Base-by-base conservation (phyloP, 2,888 invertebrate genomes). In the Eupithecia subumbrata region DNA sequence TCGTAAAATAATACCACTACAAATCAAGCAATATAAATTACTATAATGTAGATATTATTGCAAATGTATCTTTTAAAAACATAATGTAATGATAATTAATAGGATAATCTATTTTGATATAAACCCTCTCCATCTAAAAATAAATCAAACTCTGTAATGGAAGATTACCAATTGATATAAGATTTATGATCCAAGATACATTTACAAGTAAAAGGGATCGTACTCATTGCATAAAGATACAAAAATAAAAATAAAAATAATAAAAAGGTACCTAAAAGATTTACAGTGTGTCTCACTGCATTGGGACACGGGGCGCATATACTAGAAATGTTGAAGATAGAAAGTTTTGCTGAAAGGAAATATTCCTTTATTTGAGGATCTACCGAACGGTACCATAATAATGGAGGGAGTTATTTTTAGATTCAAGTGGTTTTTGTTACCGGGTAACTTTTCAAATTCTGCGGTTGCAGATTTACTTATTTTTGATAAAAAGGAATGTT, bases 151-250 rank as follows among this genome's bases (percentile, higher is more conserved):
- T 68, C 14, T 68, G 43, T 68, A 68, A 68, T 34, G 68, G 22
- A 40, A 37, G 68, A 67, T n/a, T 22, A 43, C 43, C 68, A 68
- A 68, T 43, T 43, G 68, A 40, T 68, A 25, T 68, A 68, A 68
- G 43, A 68, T 68, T 68, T 68, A 69, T 69, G 69, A 22, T 25
- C 4, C 52, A 69, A 52, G 69, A 48, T 52, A 69, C 25, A 68
- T 68, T 68, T 43, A 43, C 68, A 68, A 37, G 66, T 25, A n/a
- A 37, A 64, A 64, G n/a, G 64, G 9, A 64, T 64, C 11, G 11
- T 37, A 66, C 37, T n/a, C 12, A 56, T 66, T 66, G 37, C 66
- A 30, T 64, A 63, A 30, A 30, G 63, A 52, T 30, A 48, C 52
- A 16, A 72, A n/a, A n/a, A n/a, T n/a, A n/a, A n/a, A n/a, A n/a